A percentile compares a stretch with the other conserved stretches of the same genome.
phyloP scores from a whole-genome alignment of 2,113 vertebrate genomes.

The Ailurus styani region DNA sequence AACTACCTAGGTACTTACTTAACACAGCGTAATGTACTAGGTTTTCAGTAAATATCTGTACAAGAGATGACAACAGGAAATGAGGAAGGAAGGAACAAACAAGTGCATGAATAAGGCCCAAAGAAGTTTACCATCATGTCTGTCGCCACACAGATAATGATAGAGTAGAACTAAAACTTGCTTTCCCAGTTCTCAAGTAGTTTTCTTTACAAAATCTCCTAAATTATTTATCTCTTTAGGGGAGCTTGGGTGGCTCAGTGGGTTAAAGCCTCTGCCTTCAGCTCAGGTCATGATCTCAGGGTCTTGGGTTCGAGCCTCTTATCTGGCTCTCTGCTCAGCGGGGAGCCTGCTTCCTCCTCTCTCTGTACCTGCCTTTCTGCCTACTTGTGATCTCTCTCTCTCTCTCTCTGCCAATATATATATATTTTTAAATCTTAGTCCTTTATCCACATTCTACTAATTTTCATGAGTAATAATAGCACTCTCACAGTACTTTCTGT shows the following conservation, averaged over 20 bases:
- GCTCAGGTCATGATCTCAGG: too few relatives aligned
- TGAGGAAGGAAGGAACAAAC: neutral
- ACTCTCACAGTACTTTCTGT: neutral
- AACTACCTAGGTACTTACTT: neutral
- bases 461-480: neutral
- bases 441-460: neutral
- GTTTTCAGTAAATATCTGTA: neutral
- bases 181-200: neutral
- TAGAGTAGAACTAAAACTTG: neutral
- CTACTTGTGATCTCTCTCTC: too few relatives aligned
- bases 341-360: too few relatives aligned
- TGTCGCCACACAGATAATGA: neutral
- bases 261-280: too few relatives aligned
- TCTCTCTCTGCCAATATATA: too few relatives aligned
- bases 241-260: too few relatives aligned
- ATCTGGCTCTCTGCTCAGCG: too few relatives aligned
- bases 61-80: neutral
- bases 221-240: neutral
- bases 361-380: too few relatives aligned
- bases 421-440: neutral
- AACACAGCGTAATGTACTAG: neutral
- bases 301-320: too few relatives aligned
- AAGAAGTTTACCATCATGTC: neutral
- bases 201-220: neutral
- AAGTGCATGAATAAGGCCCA: neutral